Percentiles rank a stretch among this genome's conserved stretches.
Conservation (phyloP, 2,113 vertebrate genomes). For the Neofelis nebulosa region DNA sequence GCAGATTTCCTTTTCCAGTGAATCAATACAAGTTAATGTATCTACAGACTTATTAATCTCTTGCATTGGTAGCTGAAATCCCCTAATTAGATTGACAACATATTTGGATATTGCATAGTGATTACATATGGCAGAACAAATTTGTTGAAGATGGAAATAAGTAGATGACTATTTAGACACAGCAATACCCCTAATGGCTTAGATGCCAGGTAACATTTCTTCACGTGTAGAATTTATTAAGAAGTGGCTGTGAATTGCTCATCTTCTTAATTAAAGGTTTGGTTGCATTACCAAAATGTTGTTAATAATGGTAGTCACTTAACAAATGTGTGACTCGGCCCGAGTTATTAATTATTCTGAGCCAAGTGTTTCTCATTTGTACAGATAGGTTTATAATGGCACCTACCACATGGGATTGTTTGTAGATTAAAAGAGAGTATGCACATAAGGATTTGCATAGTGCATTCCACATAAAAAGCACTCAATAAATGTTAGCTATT, state of each 20-base stretch:
- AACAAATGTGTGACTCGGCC: background rate
- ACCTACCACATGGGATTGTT: background rate
- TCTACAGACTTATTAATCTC: constrained; percentile 51
- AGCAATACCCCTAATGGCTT: background rate
- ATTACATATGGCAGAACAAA: constrained; percentile 44
- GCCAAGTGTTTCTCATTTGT: constrained; percentile 10
- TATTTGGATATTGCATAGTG: constrained; percentile 28
- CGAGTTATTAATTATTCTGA: constrained; percentile 37
- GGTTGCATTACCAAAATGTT: constrained; percentile 7
- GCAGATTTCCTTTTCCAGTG: background rate
- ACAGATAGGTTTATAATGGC: constrained; percentile 18
- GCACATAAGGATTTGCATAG: background rate
- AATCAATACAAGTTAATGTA: constrained; percentile 30
- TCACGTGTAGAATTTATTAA: constrained; percentile 49
- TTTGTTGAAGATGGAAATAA: constrained; percentile 35
- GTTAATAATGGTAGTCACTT: constrained; percentile 42
- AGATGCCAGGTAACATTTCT: constrained; percentile 44
- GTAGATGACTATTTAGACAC: constrained; percentile 53
- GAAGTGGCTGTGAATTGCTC: constrained; percentile 46
- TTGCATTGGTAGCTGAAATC: background rate
- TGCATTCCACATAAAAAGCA: background rate
- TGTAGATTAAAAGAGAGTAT: constrained; percentile 24
- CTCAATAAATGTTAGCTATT: constrained; percentile 6
- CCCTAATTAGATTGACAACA: constrained; percentile 40
- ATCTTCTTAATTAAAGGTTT: constrained; percentile 66